Conservation (phyloP, 1,140 invertebrate genomes). For the Pachypsylla venusta region DNA sequence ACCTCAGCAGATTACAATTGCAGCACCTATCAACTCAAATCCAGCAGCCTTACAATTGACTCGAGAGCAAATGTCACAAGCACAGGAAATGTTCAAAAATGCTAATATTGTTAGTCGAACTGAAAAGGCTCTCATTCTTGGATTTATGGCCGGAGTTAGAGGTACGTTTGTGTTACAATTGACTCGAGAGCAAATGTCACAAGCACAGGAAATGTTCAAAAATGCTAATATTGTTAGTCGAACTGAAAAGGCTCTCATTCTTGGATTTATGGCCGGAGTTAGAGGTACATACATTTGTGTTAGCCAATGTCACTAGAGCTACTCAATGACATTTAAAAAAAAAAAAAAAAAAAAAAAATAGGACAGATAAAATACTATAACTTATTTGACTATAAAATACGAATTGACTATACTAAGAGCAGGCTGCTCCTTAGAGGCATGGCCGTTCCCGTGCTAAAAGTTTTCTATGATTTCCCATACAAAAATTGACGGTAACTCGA, state of each 20-base stretch:
- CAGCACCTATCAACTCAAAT: neutral
- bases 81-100: slow-evolving; percentile 92
- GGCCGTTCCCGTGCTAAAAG: too few species aligned
- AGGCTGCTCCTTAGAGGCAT: too few species aligned
- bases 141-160: slow-evolving; percentile 93
- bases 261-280: slow-evolving; percentile 95
- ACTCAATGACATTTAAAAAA: too few species aligned
- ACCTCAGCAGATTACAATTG: slow-evolving; percentile 11
- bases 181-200: slow-evolving; percentile 79
- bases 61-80: slow-evolving; percentile 90
- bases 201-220: slow-evolving; percentile 94
- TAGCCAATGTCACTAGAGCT: too few species aligned
- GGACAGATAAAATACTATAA: too few species aligned
- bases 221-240: slow-evolving; percentile 89
- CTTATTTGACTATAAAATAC: too few species aligned
- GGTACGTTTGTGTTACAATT: slow-evolving; percentile 36
- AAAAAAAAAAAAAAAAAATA: too few species aligned
- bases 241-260: slow-evolving; percentile 90
- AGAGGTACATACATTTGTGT: slow-evolving; percentile 57
- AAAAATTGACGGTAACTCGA: too few species aligned
- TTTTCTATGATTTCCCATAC: too few species aligned
- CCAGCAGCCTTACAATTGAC: slow-evolving; percentile 13
- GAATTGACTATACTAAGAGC: too few species aligned
- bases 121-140: slow-evolving; percentile 91
- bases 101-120: slow-evolving; percentile 90